A percentile compares a stretch with the other conserved stretches of the same genome.
Evolutionary conservation across 2,113 vertebrate species (phyloP).

Genomic region (Brevimyrus niger): DNA sequence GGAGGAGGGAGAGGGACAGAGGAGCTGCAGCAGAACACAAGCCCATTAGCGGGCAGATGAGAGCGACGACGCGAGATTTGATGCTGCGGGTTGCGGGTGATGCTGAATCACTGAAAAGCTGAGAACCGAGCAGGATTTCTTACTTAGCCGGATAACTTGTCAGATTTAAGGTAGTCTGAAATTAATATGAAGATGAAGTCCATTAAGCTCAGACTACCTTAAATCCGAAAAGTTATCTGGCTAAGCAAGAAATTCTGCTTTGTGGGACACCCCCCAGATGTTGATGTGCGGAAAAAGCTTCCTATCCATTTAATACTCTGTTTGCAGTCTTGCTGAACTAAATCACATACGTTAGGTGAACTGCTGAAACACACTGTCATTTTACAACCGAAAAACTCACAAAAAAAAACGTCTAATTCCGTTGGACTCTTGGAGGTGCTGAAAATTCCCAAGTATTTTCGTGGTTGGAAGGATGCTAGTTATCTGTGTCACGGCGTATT

Average conservation of each 20-base stretch:
- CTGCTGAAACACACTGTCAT: not conserved
- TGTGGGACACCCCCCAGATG: not conserved
- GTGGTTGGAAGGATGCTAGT: not conserved
- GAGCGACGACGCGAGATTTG: not conserved
- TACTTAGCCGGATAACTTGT: not conserved
- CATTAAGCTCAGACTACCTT: not conserved
- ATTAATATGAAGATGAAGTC: not conserved
- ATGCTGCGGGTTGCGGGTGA: not conserved
- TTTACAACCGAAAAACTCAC: not conserved
- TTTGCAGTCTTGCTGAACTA: not conserved
- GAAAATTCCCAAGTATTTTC: not conserved
- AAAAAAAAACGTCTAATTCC: not conserved
- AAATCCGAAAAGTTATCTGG: not conserved
- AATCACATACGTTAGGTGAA: not conserved
- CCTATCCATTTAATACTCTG: not conserved
- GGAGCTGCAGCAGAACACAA: not conserved
- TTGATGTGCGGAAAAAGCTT: not conserved
- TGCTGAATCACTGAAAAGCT: not conserved
- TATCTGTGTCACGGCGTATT: not conserved
- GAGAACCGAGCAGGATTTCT: not conserved
- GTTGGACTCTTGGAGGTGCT: not conserved
- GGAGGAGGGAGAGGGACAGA: not conserved
- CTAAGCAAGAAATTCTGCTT: not conserved
- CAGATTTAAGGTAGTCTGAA: not conserved
- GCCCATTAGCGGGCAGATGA: not conserved